phyloP scores from a whole-genome alignment of 1,140 invertebrate genomes.

The Pararge aegeria region DNA sequence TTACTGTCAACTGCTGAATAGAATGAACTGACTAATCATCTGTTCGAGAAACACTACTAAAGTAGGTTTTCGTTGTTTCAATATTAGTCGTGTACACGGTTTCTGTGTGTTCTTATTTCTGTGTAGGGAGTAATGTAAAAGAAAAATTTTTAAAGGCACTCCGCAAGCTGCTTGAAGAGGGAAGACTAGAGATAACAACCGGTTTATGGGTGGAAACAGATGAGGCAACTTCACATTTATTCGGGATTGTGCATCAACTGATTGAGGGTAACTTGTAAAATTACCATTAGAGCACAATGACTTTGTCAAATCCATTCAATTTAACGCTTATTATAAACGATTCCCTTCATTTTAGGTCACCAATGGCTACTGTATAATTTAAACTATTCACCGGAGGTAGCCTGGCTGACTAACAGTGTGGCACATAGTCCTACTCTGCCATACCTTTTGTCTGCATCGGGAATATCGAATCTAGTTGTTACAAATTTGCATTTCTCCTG shows the following conservation, averaged over 20 bases:
- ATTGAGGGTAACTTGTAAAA: slow-evolving; percentile 84
- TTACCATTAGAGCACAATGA: too few relatives aligned
- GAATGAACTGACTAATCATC: too few relatives aligned
- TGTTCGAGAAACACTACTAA: too few relatives aligned
- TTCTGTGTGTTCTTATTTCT: too few relatives aligned
- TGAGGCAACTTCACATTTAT: slow-evolving; percentile 93
- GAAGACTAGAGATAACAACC: slow-evolving; percentile 92
- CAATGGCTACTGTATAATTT: slow-evolving; percentile 89
- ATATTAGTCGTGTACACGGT: too few relatives aligned
- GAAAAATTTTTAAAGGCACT: slow-evolving; percentile 67
- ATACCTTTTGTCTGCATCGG: slow-evolving; percentile 84
- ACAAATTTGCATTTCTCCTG: slow-evolving; percentile 87
- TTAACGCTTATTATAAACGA: background rate
- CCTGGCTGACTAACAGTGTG: slow-evolving; percentile 90
- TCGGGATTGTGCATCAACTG: slow-evolving; percentile 94
- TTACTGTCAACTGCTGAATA: too few relatives aligned
- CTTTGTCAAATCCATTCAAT: background rate
- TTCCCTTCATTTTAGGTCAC: slow-evolving; percentile 81
- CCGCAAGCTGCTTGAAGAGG: slow-evolving; percentile 85
- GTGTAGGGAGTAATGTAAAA: too few relatives aligned
- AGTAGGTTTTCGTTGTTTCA: too few relatives aligned
- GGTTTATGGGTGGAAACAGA: slow-evolving; percentile 97
- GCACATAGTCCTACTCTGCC: slow-evolving; percentile 88
- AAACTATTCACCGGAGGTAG: slow-evolving; percentile 84
- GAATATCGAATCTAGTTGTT: slow-evolving; percentile 84